phyloP scores from a whole-genome alignment of 1,140 invertebrate genomes.

The Pantala flavescens region DNA sequence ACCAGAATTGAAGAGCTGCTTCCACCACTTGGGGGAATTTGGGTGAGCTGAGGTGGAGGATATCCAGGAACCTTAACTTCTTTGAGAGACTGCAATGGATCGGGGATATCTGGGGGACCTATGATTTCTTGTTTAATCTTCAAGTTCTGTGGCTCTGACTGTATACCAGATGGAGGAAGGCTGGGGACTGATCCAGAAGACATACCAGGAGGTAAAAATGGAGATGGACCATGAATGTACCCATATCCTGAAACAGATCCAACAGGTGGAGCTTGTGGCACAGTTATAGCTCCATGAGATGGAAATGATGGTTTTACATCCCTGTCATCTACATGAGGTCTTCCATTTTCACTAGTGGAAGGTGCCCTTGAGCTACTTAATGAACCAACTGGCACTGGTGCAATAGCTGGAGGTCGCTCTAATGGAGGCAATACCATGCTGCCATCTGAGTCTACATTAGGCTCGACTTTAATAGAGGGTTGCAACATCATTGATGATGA shows the following conservation, averaged over 20 bases:
- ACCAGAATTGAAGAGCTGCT: neutral
- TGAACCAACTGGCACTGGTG: slow-evolving; percentile 25
- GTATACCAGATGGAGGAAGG: slow-evolving; percentile 28
- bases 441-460: neutral
- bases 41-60: slow-evolving; percentile 27
- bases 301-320: slow-evolving; percentile 21
- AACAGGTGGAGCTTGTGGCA: slow-evolving; percentile 37
- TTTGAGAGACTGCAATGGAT: slow-evolving; percentile 60
- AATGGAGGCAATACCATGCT: neutral
- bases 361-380: slow-evolving; percentile 24
- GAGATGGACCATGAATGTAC: slow-evolving; percentile 22
- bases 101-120: slow-evolving; percentile 26
- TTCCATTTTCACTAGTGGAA: slow-evolving; percentile 41
- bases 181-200: neutral
- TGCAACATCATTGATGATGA: neutral
- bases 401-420: slow-evolving; percentile 19
- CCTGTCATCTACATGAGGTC: slow-evolving; percentile 40
- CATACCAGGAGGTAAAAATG: neutral
- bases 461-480: slow-evolving; percentile 11
- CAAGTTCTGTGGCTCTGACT: slow-evolving; percentile 59
- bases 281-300: slow-evolving; percentile 34
- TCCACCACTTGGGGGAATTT: neutral
- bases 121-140: slow-evolving; percentile 67
- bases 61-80: slow-evolving; percentile 73
- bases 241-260: neutral